phyloP scores from a whole-genome alignment of 2,888 invertebrate species.

The Lamellibrachia satsuma region DNA sequence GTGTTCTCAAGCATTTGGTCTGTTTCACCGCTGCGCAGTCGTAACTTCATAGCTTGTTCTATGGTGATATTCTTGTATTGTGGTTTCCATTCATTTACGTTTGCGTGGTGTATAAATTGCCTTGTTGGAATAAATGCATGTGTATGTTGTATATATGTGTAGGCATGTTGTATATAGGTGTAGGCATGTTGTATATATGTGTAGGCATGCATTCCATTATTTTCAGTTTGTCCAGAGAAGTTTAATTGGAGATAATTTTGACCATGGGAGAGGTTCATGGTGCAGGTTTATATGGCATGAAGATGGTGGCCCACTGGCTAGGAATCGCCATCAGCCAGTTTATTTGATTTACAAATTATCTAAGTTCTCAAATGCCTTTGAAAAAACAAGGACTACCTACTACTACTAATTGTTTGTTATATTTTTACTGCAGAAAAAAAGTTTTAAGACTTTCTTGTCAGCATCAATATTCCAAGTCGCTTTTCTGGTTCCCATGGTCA shows the following conservation, averaged over 20 bases:
- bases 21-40: background rate
- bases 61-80: background rate
- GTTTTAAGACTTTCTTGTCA: background rate
- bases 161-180: background rate
- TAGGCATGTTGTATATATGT: background rate
- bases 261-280: background rate
- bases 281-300: background rate
- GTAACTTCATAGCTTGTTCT: background rate
- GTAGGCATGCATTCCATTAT: background rate
- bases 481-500: background rate
- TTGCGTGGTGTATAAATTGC: background rate
- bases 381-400: background rate
- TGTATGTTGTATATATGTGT: background rate
- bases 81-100: background rate
- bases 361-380: background rate
- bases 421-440: too few relatives aligned
- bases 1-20: background rate
- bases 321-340: background rate
- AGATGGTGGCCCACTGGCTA: background rate
- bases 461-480: background rate
- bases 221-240: background rate
- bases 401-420: background rate
- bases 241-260: conserved; percentile 52
- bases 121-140: background rate
- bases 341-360: background rate